Conservation (phyloP, 1,140 invertebrate genomes). For the Euschistus heros region DNA sequence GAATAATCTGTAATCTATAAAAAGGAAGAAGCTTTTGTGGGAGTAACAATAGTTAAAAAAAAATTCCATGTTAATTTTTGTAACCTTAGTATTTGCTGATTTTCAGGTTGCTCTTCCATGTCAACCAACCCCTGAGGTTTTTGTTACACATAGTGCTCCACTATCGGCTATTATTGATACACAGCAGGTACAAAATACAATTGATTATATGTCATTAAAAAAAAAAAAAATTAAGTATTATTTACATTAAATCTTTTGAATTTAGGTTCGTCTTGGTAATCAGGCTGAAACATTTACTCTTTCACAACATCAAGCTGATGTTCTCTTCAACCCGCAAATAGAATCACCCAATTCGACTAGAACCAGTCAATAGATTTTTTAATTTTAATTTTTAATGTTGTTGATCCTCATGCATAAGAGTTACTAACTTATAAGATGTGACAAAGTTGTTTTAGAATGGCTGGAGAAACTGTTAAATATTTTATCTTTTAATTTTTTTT, state of each 20-base stretch:
- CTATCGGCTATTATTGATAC: constrained; percentile 17
- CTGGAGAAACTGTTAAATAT: no score
- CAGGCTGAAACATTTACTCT: constrained; percentile 12
- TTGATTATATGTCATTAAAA: background rate
- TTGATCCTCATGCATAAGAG: no score
- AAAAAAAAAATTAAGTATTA: background rate
- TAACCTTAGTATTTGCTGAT: background rate
- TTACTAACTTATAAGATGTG: no score
- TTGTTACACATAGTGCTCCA: constrained; percentile 9
- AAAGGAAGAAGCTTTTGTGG: no score
- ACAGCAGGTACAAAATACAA: constrained; percentile 20
- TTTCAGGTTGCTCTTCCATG: constrained; percentile 20
- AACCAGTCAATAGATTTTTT: constrained; percentile 16
- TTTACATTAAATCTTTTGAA: constrained; percentile 8
- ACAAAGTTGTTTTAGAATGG: no score
- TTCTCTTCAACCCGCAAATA: constrained; percentile 18
- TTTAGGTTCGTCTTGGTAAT: constrained; percentile 7
- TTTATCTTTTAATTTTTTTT: no score
- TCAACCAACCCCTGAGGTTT: constrained; percentile 5
- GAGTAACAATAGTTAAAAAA: no score
- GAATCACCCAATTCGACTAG: constrained; percentile 22
- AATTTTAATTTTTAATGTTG: background rate
- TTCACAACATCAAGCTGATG: constrained; percentile 15
- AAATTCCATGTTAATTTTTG: no score
- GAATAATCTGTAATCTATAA: no score